A percentile compares a stretch with the other conserved stretches of the same genome.
Evolutionary conservation across 2,113 vertebrate species (phyloP).

Genomic region (Gopherus evgoodei): DNA sequence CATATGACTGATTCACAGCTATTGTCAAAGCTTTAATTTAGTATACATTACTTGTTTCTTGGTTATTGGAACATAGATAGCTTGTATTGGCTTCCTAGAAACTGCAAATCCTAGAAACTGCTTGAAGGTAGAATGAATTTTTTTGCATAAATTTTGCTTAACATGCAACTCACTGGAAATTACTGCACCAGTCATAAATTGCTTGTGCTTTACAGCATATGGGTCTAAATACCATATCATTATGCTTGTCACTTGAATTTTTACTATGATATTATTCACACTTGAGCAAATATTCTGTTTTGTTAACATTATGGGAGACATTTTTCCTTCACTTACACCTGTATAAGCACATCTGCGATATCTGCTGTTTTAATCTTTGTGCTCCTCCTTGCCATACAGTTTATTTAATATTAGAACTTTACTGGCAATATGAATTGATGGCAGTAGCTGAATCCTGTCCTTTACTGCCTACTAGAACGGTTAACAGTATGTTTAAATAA

Average conservation of each 20-base stretch:
- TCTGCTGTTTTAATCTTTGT: neutral
- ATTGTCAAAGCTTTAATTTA: neutral
- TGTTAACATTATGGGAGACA: neutral
- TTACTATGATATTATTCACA: slow-evolving; percentile 22
- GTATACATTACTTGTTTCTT: neutral
- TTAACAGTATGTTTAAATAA: neutral
- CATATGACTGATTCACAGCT: neutral
- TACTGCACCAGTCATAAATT: neutral
- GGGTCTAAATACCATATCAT: slow-evolving; percentile 44
- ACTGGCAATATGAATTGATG: neutral
- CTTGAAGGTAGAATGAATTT: neutral
- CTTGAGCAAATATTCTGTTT: slow-evolving; percentile 24
- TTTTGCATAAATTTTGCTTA: slow-evolving; percentile 1
- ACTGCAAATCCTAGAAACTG: neutral
- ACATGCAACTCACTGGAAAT: slow-evolving; percentile 28
- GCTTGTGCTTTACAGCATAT: slow-evolving; percentile 15
- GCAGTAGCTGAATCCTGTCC: neutral
- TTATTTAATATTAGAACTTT: neutral
- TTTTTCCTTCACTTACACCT: neutral
- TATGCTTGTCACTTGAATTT: slow-evolving; percentile 34
- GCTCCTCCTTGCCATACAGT: neutral
- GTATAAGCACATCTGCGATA: neutral
- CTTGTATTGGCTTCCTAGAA: neutral
- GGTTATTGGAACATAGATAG: neutral
- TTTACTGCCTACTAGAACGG: neutral